These are phyloP conservation scores for Chloropsis cyanopogon DNA, from an alignment of 2,113 vertebrate species.

Conservation along the genomic window DNA sequence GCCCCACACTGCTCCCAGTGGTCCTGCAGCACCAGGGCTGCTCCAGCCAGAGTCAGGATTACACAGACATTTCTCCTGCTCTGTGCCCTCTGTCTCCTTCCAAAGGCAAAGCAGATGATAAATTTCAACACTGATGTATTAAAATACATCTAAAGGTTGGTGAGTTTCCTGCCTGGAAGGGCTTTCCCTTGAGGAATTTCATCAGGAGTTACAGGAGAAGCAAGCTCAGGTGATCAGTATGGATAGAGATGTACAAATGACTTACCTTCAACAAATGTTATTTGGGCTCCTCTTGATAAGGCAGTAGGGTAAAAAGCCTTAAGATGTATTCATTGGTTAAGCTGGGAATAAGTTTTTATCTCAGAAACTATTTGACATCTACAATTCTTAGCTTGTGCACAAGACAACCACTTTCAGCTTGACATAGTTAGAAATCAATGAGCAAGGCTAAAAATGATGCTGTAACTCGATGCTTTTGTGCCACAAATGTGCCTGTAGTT, in stretches of 20 bases:
- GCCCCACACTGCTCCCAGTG: fast-evolving
- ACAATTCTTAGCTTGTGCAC: neutral
- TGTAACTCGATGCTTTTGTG: neutral
- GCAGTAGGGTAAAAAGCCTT: neutral
- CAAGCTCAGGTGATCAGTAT: neutral
- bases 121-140: neutral
- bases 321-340: neutral
- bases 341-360: neutral
- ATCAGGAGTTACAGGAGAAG: neutral
- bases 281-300: neutral
- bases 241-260: neutral
- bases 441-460: neutral
- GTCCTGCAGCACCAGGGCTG: neutral
- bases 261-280: neutral
- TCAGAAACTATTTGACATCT: neutral
- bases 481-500: neutral
- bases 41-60: neutral
- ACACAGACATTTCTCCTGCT: neutral
- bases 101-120: neutral
- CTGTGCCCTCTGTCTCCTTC: neutral
- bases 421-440: neutral
- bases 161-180: neutral
- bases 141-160: neutral
- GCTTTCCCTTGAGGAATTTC: neutral
- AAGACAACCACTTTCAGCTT: neutral